Conservation (phyloP, 2,888 invertebrate genomes). For the Ryuthela nishihirai region DNA sequence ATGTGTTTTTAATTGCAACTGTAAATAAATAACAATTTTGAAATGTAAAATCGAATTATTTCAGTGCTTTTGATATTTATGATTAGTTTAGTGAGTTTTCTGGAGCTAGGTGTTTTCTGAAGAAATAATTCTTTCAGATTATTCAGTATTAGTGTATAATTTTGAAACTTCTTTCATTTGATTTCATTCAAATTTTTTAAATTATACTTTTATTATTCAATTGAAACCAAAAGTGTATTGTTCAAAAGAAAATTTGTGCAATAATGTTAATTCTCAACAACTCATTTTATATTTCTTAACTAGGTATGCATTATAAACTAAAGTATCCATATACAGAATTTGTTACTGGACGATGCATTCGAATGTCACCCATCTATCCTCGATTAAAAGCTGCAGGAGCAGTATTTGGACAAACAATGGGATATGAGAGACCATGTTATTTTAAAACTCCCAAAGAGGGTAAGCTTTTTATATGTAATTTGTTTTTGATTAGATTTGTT, state of each 20-base stretch:
- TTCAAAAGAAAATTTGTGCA: too few relatives aligned
- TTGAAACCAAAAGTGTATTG: too few relatives aligned
- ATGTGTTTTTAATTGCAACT: neutral
- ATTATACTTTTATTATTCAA: too few relatives aligned
- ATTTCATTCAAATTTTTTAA: too few relatives aligned
- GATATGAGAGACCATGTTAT: slow-evolving; percentile 90
- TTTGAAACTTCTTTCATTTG: neutral
- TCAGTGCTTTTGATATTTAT: neutral
- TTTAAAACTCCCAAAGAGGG: slow-evolving; percentile 60
- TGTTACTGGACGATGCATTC: slow-evolving; percentile 77
- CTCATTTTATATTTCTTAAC: too few relatives aligned
- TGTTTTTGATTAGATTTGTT: too few relatives aligned
- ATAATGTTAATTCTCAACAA: too few relatives aligned
- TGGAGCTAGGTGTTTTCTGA: too few relatives aligned
- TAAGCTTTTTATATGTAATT: too few relatives aligned
- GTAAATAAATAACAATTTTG: neutral
- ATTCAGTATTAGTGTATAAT: neutral
- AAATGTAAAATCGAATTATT: neutral
- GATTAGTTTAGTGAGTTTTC: too few relatives aligned
- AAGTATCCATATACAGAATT: slow-evolving; percentile 83
- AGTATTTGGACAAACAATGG: slow-evolving; percentile 95
- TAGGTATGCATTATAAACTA: slow-evolving; percentile 62
- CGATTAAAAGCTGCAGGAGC: slow-evolving; percentile 85
- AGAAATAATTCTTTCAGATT: neutral
- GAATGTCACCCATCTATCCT: slow-evolving; percentile 93